Evolutionary conservation across 1,140 invertebrate genomes (phyloP), one percentile per base, ranked within the genome.

Genomic region (Drosophila grimshawi): DNA sequence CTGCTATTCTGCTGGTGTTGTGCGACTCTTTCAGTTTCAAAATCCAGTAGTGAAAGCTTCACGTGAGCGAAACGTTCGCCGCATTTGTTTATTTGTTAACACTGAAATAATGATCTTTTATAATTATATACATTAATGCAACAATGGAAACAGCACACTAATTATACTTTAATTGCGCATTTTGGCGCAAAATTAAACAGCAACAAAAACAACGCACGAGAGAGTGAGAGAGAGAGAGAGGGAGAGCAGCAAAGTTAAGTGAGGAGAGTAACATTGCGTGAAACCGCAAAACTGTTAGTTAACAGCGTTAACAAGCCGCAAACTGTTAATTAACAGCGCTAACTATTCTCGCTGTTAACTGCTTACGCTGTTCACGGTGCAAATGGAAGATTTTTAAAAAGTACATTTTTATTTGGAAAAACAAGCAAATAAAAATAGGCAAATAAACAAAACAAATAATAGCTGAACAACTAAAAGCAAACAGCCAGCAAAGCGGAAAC

Each of bases 1-100:
- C 52, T 37, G 27, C 37, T 39, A 33, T 37, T 5, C 19, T 55
- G 30, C 19, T 41, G 37, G 35, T 55, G 29, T 5, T 55, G 32
- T 19, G 19, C 8, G 3, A 48, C 30, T 19, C 19, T 55, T 33
- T 53, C 10, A n/a, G 8, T 46, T 27, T 45, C 60, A n/a, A n/a
- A n/a, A n/a, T n/a, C n/a, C 1, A 11, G 39, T 19, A 57, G 68
- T 69, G 68, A 72, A 57, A 71, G 29, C 33, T 7, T 39, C 65
- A 72, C 64, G 69, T 53, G 63, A 71, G 51, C 51, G 7, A 37
- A 68, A 71, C 68, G 68, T 72, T 64, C 35, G 10, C 29, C 11
- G 64, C 27, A 59, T 69, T 56, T 67, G 3, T 30, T 39, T 32
- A 33, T 45, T 19, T 37, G 39, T 11, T 8, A 37, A 37, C 51